Evolutionary conservation across 1,140 invertebrate genomes (phyloP), one percentile per base, ranked within the genome.

Genomic region (Chelonus insularis): DNA sequence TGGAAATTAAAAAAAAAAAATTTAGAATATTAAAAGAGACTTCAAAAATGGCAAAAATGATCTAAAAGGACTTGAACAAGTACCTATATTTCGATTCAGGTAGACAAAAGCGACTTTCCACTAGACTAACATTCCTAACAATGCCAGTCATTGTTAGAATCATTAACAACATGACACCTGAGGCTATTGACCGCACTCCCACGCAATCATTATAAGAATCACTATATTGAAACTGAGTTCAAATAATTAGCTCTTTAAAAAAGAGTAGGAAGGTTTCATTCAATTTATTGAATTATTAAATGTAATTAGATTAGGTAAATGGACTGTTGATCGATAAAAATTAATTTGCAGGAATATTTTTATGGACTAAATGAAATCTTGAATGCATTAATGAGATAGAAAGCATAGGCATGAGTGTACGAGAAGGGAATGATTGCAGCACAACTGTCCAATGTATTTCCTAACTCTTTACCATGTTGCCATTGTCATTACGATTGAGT

Each of bases 321-420:
- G 11, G 11, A 32, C 4, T 32, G 62, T n/a, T n/a, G n/a, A n/a
- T n/a, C n/a, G n/a, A n/a, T n/a, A n/a, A n/a, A n/a, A n/a, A n/a
- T n/a, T n/a, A n/a, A n/a, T n/a, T n/a, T n/a, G n/a, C n/a, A n/a
- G n/a, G n/a, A n/a, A n/a, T n/a, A n/a, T n/a, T n/a, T n/a, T n/a
- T n/a, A n/a, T n/a, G n/a, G n/a, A n/a, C n/a, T n/a, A n/a, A n/a
- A n/a, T 29, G 25, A 4, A 29, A 4, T 29, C 25, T 58, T 57
- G 68, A 68, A 69, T 70, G 67, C 57, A 68, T 68, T 57, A 51
- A 60, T 57, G 64, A 68, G 64, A 63, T 71, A 73, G 69, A 73
- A 73, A 73, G 72, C 72, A 72, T 73, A 65, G 61, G 67, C 51
- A 50, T 65, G 63, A 67, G 58, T 66, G 25, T 52, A 23, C 25